These are phyloP conservation scores for Pseudomyrmex sp. DNA, from an alignment of 1,140 invertebrate species.

Conservation along the genomic window DNA sequence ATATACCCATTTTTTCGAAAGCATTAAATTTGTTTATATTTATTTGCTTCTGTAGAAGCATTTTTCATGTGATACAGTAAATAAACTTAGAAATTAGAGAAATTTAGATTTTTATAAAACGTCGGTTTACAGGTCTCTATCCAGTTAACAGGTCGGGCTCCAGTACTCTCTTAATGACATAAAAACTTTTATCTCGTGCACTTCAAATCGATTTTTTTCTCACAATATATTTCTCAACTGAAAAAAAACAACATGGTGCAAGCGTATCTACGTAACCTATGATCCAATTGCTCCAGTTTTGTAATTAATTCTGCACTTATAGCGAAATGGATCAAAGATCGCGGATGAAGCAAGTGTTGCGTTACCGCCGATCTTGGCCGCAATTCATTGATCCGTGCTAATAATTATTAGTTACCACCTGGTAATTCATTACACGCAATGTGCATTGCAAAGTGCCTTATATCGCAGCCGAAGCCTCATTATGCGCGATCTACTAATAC, in stretches of 20 bases:
- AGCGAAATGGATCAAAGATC: conserved; percentile 5
- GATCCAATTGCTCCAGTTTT: conserved; percentile 19
- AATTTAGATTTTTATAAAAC: no score
- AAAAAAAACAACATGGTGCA: neutral
- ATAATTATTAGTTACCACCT: conserved; percentile 44
- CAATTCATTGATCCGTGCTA: conserved; percentile 35
- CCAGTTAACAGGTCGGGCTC: no score
- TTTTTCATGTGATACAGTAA: no score
- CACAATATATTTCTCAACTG: neutral
- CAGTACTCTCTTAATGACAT: neutral
- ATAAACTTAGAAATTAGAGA: no score
- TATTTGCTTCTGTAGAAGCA: no score
- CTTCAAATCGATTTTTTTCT: no score
- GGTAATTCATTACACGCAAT: conserved; percentile 25
- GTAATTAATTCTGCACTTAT: conserved; percentile 1
- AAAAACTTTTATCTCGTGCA: neutral
- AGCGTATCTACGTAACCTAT: neutral
- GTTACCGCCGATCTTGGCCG: conserved; percentile 30
- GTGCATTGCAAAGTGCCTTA: conserved; percentile 35
- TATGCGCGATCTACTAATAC: conserved; percentile 33
- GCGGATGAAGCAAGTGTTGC: neutral
- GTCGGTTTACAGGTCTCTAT: no score
- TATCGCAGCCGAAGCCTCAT: conserved; percentile 21
- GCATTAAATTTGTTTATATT: no score
- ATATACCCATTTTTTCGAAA: no score